Conservation (phyloP, 2,797 vertebrate genomes). For the Eidolon dupreanum region DNA sequence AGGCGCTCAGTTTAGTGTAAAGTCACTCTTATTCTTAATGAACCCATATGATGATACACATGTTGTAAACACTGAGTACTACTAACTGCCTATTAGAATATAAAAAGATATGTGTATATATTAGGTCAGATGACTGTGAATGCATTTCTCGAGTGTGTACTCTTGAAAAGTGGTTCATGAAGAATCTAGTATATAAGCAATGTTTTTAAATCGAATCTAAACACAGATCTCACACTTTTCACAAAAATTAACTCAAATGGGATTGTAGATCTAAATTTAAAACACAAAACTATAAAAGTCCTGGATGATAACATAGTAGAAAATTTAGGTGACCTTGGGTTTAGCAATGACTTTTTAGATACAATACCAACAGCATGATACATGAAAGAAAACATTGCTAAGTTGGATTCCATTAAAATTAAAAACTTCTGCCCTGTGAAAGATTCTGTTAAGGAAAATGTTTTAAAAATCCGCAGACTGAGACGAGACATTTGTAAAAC, state of each 20-base stretch:
- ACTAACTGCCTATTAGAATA: not conserved
- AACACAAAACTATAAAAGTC: conserved; percentile 14
- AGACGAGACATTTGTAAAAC: not conserved
- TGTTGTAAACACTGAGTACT: not conserved
- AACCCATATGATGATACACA: not conserved
- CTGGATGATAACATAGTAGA: not conserved
- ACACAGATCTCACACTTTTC: not conserved
- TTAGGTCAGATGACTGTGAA: not conserved
- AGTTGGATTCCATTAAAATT: conserved; percentile 18
- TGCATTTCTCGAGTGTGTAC: not conserved
- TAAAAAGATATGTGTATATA: not conserved
- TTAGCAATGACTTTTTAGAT: not conserved
- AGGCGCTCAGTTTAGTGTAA: not conserved
- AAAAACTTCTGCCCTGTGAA: not conserved
- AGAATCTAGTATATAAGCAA: not conserved
- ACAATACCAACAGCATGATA: not conserved
- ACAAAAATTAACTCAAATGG: not conserved
- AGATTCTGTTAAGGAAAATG: not conserved
- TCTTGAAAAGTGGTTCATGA: not conserved
- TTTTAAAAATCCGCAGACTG: not conserved
- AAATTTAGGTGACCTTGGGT: not conserved
- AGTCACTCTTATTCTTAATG: not conserved
- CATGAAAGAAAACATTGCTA: not conserved
- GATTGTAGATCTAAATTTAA: not conserved
- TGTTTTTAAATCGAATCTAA: not conserved